Percentiles rank a stretch among this genome's conserved stretches.
Conservation (phyloP, 1,140 invertebrate genomes). For the Drosophila kikkawai region DNA sequence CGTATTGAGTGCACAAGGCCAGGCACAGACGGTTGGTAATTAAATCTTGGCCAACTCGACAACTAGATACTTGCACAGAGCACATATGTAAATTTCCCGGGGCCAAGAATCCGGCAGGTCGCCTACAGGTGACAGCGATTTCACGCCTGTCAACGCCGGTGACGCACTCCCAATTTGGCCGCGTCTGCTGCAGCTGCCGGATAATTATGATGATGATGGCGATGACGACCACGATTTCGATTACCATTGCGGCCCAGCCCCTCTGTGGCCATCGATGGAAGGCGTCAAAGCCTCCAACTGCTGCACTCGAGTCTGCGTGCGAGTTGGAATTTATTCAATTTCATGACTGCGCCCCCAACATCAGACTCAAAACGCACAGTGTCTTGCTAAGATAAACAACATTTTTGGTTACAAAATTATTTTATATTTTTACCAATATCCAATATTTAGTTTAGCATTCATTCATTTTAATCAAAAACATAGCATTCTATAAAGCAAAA, state of each 20-base stretch:
- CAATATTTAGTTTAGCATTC: background rate
- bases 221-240: slow-evolving; percentile 19
- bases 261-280: slow-evolving; percentile 25
- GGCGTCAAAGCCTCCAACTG: slow-evolving; percentile 19
- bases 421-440: background rate
- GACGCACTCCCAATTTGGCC: slow-evolving; percentile 59
- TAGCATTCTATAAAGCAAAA: too few relatives aligned
- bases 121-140: slow-evolving; percentile 68
- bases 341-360: slow-evolving; percentile 52
- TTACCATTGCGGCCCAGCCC: slow-evolving; percentile 15
- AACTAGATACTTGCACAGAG: slow-evolving; percentile 13
- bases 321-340: slow-evolving; percentile 66
- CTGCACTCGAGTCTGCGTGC: slow-evolving; percentile 25
- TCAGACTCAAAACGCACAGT: slow-evolving; percentile 21
- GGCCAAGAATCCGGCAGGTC: slow-evolving; percentile 41
- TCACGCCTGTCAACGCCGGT: slow-evolving; percentile 69
- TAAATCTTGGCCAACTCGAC: slow-evolving; percentile 72
- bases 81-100: slow-evolving; percentile 47
- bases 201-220: slow-evolving; percentile 35
- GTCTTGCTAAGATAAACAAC: background rate
- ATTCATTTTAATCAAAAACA: background rate
- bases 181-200: slow-evolving; percentile 54
- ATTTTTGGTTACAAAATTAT: background rate
- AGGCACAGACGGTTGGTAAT: slow-evolving; percentile 65
- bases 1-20: slow-evolving; percentile 63